A percentile compares a stretch with the other conserved stretches of the same genome.
Evolutionary conservation across 2,888 invertebrate species (phyloP).

Genomic region (Campoplex nolae): DNA sequence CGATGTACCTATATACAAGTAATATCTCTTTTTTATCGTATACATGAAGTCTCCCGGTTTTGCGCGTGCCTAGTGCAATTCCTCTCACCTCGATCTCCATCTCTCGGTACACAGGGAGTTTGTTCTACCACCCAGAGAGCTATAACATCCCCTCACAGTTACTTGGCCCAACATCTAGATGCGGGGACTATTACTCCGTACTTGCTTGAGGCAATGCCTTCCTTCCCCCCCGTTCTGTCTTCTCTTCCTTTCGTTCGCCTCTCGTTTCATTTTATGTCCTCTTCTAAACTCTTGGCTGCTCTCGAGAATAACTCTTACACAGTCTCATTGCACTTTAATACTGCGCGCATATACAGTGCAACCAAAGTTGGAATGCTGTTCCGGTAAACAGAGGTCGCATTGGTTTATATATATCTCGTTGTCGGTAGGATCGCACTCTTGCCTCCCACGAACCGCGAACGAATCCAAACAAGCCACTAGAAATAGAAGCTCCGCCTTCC

Average conservation of each 20-base stretch:
- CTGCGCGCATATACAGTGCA: slow-evolving; percentile 20
- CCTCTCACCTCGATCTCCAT: slow-evolving; percentile 64
- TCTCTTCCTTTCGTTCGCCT: slow-evolving; percentile 2
- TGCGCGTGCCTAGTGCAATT: slow-evolving; percentile 59
- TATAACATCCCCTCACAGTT: slow-evolving; percentile 45
- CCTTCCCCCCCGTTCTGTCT: background rate
- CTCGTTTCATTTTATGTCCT: slow-evolving; percentile 35
- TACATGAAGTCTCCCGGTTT: slow-evolving; percentile 44
- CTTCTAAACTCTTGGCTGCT: slow-evolving; percentile 27
- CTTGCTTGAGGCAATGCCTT: slow-evolving; percentile 39
- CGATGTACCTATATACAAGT: background rate
- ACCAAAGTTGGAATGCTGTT: slow-evolving; percentile 36
- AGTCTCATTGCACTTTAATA: slow-evolving; percentile 37
- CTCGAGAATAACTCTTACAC: slow-evolving; percentile 29
- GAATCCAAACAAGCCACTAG: slow-evolving; percentile 68
- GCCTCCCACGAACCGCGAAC: slow-evolving; percentile 66
- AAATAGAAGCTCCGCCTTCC: slow-evolving; percentile 81
- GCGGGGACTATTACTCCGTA: slow-evolving; percentile 42
- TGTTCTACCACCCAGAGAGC: slow-evolving; percentile 56
- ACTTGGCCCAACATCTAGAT: slow-evolving; percentile 57
- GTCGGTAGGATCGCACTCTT: slow-evolving; percentile 50
- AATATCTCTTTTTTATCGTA: slow-evolving; percentile 3
- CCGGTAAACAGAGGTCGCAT: slow-evolving; percentile 16
- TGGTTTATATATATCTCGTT: slow-evolving; percentile 39
- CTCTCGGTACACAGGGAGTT: slow-evolving; percentile 51